These are phyloP conservation scores for Dryococelus australis DNA, from an alignment of 2,888 invertebrate species.

Conservation along the genomic window DNA sequence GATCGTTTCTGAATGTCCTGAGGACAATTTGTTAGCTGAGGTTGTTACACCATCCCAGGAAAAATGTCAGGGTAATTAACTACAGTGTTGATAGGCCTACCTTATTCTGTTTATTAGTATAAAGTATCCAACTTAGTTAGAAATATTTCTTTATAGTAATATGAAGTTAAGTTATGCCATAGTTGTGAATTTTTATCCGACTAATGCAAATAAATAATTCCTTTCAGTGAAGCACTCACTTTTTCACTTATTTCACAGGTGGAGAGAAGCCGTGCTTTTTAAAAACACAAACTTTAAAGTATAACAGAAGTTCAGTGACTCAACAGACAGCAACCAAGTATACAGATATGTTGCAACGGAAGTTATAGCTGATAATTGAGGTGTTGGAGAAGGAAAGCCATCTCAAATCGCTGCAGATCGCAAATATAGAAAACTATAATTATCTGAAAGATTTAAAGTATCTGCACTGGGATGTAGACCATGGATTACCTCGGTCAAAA, in stretches of 20 bases:
- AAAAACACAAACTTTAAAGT: too few relatives aligned
- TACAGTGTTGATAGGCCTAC: too few relatives aligned
- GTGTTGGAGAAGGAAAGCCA: background rate
- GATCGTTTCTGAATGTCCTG: too few relatives aligned
- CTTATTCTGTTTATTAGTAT: background rate
- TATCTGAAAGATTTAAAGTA: background rate
- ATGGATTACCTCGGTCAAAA: background rate
- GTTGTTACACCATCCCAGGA: too few relatives aligned
- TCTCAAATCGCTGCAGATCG: background rate
- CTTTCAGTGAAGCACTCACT: background rate
- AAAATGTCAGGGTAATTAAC: too few relatives aligned
- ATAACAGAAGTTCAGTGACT: background rate
- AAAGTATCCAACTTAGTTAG: too few relatives aligned
- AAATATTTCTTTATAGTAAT: too few relatives aligned
- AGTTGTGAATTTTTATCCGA: background rate
- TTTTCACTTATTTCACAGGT: background rate
- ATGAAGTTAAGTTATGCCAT: too few relatives aligned
- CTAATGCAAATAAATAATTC: background rate
- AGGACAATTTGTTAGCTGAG: too few relatives aligned
- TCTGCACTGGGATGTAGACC: background rate
- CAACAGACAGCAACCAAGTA: background rate
- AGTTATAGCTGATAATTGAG: background rate
- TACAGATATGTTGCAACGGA: background rate
- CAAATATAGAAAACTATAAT: background rate
- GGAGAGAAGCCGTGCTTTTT: too few relatives aligned